Conservation (phyloP, 2,113 vertebrate species). For the Paralichthys olivaceus region DNA sequence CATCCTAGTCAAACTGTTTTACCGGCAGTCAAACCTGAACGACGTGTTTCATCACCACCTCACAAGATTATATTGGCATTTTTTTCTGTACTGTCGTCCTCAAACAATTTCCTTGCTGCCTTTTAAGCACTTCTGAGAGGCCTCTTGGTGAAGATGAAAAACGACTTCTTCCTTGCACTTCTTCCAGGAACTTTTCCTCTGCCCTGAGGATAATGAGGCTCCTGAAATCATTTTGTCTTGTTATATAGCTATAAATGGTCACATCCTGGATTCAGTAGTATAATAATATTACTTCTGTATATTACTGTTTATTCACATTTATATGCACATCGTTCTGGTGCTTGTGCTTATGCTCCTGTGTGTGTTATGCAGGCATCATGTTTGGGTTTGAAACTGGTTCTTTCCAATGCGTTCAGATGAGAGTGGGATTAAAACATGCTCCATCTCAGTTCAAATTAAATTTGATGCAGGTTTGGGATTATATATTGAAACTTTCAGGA, state of each 20-base stretch:
- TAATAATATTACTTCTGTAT: constrained; percentile 8
- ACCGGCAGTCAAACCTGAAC: background rate
- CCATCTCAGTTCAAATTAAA: constrained; percentile 7
- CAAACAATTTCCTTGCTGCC: background rate
- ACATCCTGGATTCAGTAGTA: constrained; percentile 28
- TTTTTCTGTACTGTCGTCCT: background rate
- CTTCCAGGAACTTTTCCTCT: constrained; percentile 26
- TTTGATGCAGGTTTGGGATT: constrained; percentile 15
- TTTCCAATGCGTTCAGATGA: constrained; percentile 25
- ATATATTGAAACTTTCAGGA: constrained; percentile 22
- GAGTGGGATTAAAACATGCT: constrained; percentile 31
- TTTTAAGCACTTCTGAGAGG: constrained; percentile 15
- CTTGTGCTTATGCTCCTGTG: background rate
- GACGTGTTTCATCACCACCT: constrained; percentile 12
- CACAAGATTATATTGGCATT: constrained; percentile 10
- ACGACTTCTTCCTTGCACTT: constrained; percentile 18
- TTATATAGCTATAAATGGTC: constrained; percentile 23
- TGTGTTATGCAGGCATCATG: background rate
- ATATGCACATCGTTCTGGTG: no score
- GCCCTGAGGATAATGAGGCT: constrained; percentile 1
- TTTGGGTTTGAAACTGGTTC: background rate
- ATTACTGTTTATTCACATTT: background rate
- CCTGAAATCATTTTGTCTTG: constrained; percentile 19
- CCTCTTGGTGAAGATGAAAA: constrained; percentile 29
- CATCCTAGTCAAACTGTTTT: background rate